Percentiles rank a stretch among this genome's conserved stretches.
These are phyloP conservation scores for Charaxes varanes DNA, from an alignment of 1,140 invertebrate species.

Conservation along the genomic window DNA sequence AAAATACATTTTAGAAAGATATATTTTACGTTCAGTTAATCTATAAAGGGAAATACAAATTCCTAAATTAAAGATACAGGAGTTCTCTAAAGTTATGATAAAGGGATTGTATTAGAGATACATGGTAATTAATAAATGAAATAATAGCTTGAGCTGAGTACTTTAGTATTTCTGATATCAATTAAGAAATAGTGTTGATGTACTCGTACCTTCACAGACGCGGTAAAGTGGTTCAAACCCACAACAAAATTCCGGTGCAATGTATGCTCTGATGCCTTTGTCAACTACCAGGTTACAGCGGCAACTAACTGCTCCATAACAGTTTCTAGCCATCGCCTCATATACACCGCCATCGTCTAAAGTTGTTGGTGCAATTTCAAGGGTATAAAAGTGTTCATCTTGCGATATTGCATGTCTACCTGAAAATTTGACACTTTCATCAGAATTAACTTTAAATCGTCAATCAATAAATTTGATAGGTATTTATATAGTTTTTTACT, in stretches of 20 bases:
- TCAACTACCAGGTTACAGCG: slow-evolving; percentile 88
- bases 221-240: slow-evolving; percentile 78
- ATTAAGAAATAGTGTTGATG: too few species aligned
- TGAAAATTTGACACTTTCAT: slow-evolving; percentile 39
- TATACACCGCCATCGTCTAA: slow-evolving; percentile 90
- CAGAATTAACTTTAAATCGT: too few species aligned
- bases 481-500: too few species aligned
- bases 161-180: too few species aligned
- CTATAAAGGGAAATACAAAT: background rate
- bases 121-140: too few species aligned
- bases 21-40: background rate
- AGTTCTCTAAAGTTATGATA: too few species aligned
- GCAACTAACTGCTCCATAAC: slow-evolving; percentile 88
- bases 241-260: slow-evolving; percentile 84
- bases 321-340: slow-evolving; percentile 85
- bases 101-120: too few species aligned
- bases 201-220: slow-evolving; percentile 65
- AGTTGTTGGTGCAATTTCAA: slow-evolving; percentile 86
- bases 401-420: slow-evolving; percentile 77
- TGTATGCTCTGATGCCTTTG: slow-evolving; percentile 87
- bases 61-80: too few species aligned
- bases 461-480: background rate
- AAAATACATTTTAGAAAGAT: slow-evolving; percentile 4
- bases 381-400: slow-evolving; percentile 85
- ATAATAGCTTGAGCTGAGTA: too few species aligned